Evolutionary conservation across 64 coral and sea anemone genomes (phyloP), one percentile per base, ranked within the genome.

Genomic region (Pocillopora damicornis): DNA sequence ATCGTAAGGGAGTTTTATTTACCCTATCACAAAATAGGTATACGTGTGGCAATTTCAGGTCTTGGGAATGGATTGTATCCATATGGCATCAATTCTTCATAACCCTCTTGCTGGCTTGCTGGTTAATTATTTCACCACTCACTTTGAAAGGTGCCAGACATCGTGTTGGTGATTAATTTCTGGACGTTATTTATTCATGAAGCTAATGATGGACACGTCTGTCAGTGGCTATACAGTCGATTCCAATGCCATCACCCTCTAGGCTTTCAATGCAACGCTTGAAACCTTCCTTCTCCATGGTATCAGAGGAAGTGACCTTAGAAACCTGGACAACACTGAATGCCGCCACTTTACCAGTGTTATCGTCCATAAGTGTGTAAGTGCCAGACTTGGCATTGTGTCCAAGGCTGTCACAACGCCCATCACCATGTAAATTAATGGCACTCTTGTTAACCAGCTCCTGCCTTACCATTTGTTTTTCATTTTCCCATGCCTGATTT

Each of bases 181-280:
- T 11, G 71, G 65, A n/a, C 15, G 1, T 35, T 86, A 81, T 18
- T 81, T 85, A 37, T 81, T 61, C 79, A 93, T 89, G 75, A 57
- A 18, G 65, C 34, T 76, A 56, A 25, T 77, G 66, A 93, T 93
- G 37, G 58, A 35, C 23, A 86, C 85, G 92, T 23, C 87, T 25
- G 79, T 93, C 92, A 58, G 92, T 93, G 58, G 92, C 66, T 26
- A 93, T 35, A 20, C 76, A 36, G 61, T 62, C 60, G n/a, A 89
- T 73, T 35, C 26, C 61, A 17, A 93, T 75, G 15, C 68, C 58
- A 22, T 83, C 76, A 2, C 61, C 82, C 38, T 77, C 58, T 26
- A 93, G 79, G 25, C 61, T 25, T 11, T 76, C 36, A 11, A 93
- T 74, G 18, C 66, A 88, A 75, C 80, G 37, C 36, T 83, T 84